Evolutionary conservation across 2,113 vertebrate species (phyloP).

Genomic region (Clarias macrocephalus): DNA sequence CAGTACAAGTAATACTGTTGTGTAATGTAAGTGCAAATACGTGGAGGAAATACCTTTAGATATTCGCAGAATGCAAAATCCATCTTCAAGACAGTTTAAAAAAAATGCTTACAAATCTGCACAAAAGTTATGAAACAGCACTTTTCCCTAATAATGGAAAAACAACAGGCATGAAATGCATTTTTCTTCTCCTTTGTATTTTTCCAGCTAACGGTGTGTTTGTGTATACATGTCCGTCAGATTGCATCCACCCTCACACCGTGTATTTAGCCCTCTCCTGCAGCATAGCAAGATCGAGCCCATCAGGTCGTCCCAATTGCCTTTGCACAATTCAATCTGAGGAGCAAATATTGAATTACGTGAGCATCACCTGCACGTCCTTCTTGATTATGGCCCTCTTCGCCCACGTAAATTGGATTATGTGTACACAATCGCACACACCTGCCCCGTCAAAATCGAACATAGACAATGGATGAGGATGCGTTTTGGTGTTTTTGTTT

Average conservation of each 20-base stretch:
- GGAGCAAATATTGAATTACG: slow-evolving; percentile 54
- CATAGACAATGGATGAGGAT: background rate
- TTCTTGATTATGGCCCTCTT: slow-evolving; percentile 44
- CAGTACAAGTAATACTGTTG: background rate
- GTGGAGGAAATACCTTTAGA: background rate
- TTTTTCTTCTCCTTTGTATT: background rate
- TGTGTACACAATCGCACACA: background rate
- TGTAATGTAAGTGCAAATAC: too few species aligned
- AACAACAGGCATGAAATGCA: background rate
- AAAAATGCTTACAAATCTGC: background rate
- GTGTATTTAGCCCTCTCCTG: background rate
- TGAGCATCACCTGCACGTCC: slow-evolving; percentile 46
- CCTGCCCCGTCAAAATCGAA: slow-evolving; percentile 30
- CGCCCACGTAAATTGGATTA: slow-evolving; percentile 34
- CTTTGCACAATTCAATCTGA: slow-evolving; percentile 49
- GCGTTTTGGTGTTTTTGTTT: background rate
- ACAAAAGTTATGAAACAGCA: background rate
- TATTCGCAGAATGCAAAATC: background rate
- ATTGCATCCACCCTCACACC: background rate
- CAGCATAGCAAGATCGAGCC: background rate
- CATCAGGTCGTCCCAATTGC: slow-evolving; percentile 39
- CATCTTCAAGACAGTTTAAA: background rate
- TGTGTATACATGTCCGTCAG: background rate
- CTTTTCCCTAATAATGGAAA: background rate
- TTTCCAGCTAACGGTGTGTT: background rate